Base-by-base conservation (phyloP, 1,140 invertebrate species). In the Nylanderia fulva region DNA sequence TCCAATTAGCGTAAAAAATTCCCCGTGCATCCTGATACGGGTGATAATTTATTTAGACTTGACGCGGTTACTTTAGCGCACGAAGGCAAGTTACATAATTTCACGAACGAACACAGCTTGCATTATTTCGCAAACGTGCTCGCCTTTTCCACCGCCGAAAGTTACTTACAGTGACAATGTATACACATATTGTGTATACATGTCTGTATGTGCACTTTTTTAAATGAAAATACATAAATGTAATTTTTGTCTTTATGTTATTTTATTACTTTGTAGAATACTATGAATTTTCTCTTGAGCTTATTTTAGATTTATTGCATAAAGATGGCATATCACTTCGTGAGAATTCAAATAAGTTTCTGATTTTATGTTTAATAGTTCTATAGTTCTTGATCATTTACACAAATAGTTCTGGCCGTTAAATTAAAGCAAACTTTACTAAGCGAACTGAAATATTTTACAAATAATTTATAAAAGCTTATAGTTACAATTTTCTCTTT, bases 1-100 rank as follows among this genome's bases (percentile, higher is more conserved):
- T 82, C 77, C 77, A 82, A 72, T 82, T 82, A 72, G 54, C 36
- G 77, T 82, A 45, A 82, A 82, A 82, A 82, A 72, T 58, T 69
- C 36, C 27, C 36, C 27, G 52, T 15, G 18, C 24, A 18, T 15
- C 52, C 52, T 71, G 52, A 71, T 80, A 80, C 52, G 11, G 18
- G 13, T 72, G 66, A 82, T 82, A 60, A 82, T 71, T 82, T 82
- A 82, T 11, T 82, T 82, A 60, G 24, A 82, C 27, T 71, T 27
- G 42, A 33, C 27, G 36, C 24, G 61, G 61, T 71, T 58, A 33
- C 36, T 71, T 58, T 71, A 45, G 36, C 52, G 13, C 52, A 54
- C 24, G 18, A 42, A 80, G 13, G 48, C 21, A 71, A 27, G 33
- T 72, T 82, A 48, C 24, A 29, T 71, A 58, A 72, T 71, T 72